Base-by-base conservation (phyloP, 2,888 invertebrate species). In the Belgica antarctica region DNA sequence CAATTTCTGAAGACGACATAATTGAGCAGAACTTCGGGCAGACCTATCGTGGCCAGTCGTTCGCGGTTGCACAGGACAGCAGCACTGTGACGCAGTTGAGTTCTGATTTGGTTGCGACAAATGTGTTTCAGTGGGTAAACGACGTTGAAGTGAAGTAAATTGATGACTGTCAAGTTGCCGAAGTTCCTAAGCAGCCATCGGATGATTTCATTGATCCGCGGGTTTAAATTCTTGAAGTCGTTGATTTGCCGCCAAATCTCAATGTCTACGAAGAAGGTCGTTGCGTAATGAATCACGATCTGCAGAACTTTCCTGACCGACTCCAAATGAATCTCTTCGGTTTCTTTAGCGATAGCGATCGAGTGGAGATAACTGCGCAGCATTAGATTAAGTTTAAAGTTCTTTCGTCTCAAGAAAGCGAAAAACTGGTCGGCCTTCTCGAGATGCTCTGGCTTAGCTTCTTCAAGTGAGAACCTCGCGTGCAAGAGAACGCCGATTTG, bases 241-340 rank as follows among this genome's bases (percentile, higher is more conserved):
- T 68, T 52, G 5, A 68, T 57, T 24, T 31, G 31, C 31, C 57
- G 28, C 68, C 68, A 68, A 10, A 4, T 15, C 7, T 68, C 57
- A 15, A 12, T 15, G 28, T 68, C 52, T 2, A 1, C 12, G 27
- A 52, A 68, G 15, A 68, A 57, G 7, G 28, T 57, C 22, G 34
- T 31, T 7, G 28, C 28, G 7, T 57, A 57, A 1, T 28, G 52
- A 12, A 68, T 2, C 1, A 68, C 15, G 7, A 68, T 1, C n/a
- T 52, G 28, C 1, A 68, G n/a, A 28, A 65, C 15, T 46, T 27
- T 47, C 5, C 10, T 15, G 5, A 24, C 15, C 19, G 68, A 31
- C 8, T 27, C 15, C 17, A 17, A 10, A 8, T 28, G 15, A 17
- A 47, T 52, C 15, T 5, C 8, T 34, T 57, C 24, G n/a, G 17